A percentile compares a stretch with the other conserved stretches of the same genome.
Evolutionary conservation across 1,140 invertebrate genomes (phyloP).

Genomic region (Lasaia peninsularis): DNA sequence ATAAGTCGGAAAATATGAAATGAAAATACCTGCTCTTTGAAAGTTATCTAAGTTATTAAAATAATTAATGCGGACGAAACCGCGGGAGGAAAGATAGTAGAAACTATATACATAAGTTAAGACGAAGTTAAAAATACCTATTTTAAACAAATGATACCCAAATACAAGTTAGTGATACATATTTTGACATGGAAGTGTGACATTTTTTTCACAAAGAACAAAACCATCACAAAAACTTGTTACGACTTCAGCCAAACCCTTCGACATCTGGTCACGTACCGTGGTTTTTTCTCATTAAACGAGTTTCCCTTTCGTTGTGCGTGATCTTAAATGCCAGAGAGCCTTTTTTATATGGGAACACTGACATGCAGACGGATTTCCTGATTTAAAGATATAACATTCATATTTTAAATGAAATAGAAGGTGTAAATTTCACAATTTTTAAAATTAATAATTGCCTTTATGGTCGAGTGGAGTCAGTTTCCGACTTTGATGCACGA

Average conservation of each 20-base stretch:
- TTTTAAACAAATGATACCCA: too few relatives aligned
- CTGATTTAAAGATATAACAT: background rate
- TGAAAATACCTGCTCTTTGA: too few relatives aligned
- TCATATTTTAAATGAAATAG: background rate
- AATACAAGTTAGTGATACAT: too few relatives aligned
- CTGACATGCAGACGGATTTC: background rate
- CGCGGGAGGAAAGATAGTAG: too few relatives aligned
- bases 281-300: slow-evolving; percentile 21
- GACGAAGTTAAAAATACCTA: too few relatives aligned
- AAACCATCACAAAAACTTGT: slow-evolving; percentile 10
- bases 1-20: too few relatives aligned
- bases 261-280: slow-evolving; percentile 15
- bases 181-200: background rate
- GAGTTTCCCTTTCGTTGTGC: slow-evolving; percentile 36
- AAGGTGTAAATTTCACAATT: background rate
- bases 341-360: background rate
- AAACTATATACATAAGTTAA: too few relatives aligned
- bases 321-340: slow-evolving; percentile 22
- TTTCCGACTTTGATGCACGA: too few relatives aligned
- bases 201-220: slow-evolving; percentile 14
- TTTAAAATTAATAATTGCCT: too few relatives aligned
- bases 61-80: too few relatives aligned
- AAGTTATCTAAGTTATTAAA: too few relatives aligned
- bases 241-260: slow-evolving; percentile 8
- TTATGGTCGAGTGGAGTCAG: too few relatives aligned